A percentile compares a stretch with the other conserved stretches of the same genome.
Conservation (phyloP, 1,140 invertebrate species). For the Drosophila hydei region DNA sequence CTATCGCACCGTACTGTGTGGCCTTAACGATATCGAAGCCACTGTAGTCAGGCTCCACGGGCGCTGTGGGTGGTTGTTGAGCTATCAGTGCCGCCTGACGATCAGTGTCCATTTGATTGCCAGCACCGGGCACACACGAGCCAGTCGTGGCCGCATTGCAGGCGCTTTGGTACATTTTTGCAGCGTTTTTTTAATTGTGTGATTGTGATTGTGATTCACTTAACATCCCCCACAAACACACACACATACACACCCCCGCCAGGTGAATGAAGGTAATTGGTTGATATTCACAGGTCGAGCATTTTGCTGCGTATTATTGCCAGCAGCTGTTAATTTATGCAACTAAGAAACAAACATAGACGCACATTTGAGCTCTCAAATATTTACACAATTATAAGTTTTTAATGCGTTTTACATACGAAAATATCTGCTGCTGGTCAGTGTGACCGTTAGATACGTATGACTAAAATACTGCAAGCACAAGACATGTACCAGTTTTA, state of each 20-base stretch:
- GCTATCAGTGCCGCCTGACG: slow-evolving; percentile 85
- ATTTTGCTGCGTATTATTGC: slow-evolving; percentile 44
- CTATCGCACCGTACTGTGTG: slow-evolving; percentile 95
- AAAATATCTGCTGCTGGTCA: slow-evolving; percentile 51
- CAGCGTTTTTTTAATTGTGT: slow-evolving; percentile 49
- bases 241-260: slow-evolving; percentile 58
- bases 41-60: slow-evolving; percentile 89
- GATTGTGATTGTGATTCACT: slow-evolving; percentile 76
- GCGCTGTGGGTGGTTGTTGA: slow-evolving; percentile 85
- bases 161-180: slow-evolving; percentile 87
- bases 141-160: slow-evolving; percentile 86
- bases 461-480: slow-evolving; percentile 18
- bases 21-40: slow-evolving; percentile 97
- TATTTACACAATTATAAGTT: slow-evolving; percentile 46
- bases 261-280: slow-evolving; percentile 50
- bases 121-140: slow-evolving; percentile 84
- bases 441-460: slow-evolving; percentile 29
- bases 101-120: slow-evolving; percentile 84
- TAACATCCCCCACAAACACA: slow-evolving; percentile 63
- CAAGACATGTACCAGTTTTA: not conserved
- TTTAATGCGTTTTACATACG: slow-evolving; percentile 71
- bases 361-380: slow-evolving; percentile 21
- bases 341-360: slow-evolving; percentile 26
- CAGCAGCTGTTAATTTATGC: slow-evolving; percentile 18
- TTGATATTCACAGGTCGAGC: slow-evolving; percentile 59